phyloP scores from a whole-genome alignment of 2,888 invertebrate genomes.

The Ernsta delagoae region DNA sequence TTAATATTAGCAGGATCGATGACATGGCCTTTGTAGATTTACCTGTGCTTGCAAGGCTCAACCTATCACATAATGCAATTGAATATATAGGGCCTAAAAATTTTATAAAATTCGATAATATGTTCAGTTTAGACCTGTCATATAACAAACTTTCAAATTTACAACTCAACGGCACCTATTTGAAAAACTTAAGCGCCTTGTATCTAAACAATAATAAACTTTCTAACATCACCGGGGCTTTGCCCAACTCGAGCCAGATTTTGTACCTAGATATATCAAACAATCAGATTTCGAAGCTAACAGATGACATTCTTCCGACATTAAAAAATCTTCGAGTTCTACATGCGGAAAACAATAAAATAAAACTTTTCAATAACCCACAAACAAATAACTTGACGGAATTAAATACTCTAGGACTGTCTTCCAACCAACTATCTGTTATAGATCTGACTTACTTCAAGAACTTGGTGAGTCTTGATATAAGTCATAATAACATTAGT shows the following conservation, averaged over 20 bases:
- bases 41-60: conserved; percentile 63
- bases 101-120: conserved; percentile 60
- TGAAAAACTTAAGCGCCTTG: conserved; percentile 60
- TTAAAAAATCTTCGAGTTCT: conserved; percentile 59
- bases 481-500: conserved; percentile 60
- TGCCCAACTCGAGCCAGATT: conserved; percentile 51
- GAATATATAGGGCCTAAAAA: conserved; percentile 57
- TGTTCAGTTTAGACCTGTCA: conserved; percentile 70
- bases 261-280: conserved; percentile 61
- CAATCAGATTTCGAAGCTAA: conserved; percentile 55
- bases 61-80: conserved; percentile 66
- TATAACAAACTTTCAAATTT: conserved; percentile 57
- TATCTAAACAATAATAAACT: conserved; percentile 45
- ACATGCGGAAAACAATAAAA: conserved; percentile 59
- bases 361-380: conserved; percentile 61
- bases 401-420: conserved; percentile 58
- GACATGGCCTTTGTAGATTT: conserved; percentile 61
- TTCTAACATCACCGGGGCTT: conserved; percentile 48
- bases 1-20: conserved; percentile 58
- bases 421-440: conserved; percentile 57
- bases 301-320: conserved; percentile 45
- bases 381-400: conserved; percentile 56
- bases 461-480: conserved; percentile 58
- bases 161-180: conserved; percentile 49
- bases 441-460: conserved; percentile 63